Conservation (phyloP, 2,113 vertebrate genomes). For the Micronisus gabar region DNA sequence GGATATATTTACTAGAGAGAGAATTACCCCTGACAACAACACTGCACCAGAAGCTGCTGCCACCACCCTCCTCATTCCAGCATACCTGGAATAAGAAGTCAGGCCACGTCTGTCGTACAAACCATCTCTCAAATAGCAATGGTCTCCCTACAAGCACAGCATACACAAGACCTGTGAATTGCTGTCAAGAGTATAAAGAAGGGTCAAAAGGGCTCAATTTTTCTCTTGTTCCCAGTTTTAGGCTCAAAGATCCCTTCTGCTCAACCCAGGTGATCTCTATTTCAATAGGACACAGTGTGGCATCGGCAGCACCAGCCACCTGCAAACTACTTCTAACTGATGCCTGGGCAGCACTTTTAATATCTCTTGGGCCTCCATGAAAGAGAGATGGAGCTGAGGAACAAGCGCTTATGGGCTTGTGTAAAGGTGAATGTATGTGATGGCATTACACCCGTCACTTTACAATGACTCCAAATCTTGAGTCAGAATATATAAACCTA, state of each 20-base stretch:
- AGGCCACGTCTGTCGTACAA: background rate
- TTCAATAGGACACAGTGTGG: rapidly evolving
- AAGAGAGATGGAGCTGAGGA: background rate
- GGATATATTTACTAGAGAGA: background rate
- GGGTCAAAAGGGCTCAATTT: background rate
- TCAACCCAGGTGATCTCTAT: background rate
- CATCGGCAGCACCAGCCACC: background rate
- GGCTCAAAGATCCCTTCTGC: background rate
- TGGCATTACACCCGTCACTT: background rate
- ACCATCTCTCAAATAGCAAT: background rate
- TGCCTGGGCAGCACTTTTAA: background rate
- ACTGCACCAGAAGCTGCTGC: background rate
- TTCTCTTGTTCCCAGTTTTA: background rate
- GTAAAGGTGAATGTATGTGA: background rate
- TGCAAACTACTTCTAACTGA: background rate
- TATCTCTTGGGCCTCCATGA: background rate
- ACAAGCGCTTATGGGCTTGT: background rate
- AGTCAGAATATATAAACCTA: background rate
- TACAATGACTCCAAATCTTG: background rate
- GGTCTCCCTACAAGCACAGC: background rate
- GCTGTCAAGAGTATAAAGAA: background rate
- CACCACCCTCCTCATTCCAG: background rate
- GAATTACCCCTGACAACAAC: background rate
- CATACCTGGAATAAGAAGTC: background rate
- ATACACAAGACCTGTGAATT: background rate